Evolutionary conservation across 2,797 vertebrate species (phyloP).

Genomic region (Lagorchestes hirsutus): DNA sequence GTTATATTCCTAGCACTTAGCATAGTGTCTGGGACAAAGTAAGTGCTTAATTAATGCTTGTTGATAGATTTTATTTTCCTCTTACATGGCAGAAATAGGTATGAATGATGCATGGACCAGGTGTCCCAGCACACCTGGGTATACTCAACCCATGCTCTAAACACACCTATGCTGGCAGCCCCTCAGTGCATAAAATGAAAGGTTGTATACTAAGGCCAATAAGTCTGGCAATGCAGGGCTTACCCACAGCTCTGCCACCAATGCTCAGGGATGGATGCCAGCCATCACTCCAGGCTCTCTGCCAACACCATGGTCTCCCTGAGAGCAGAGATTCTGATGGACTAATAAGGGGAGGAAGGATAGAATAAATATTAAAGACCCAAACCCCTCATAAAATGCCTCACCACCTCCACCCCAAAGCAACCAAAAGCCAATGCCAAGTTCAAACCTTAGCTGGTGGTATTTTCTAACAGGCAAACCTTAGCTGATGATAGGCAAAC

Average conservation of each 20-base stretch:
- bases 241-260: not conserved
- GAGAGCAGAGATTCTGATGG: not conserved
- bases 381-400: no score
- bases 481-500: not conserved
- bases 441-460: not conserved
- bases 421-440: not conserved
- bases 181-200: not conserved
- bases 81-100: not conserved
- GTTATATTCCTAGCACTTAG: not conserved
- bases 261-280: not conserved
- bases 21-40: not conserved
- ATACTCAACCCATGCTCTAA: not conserved
- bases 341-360: not conserved
- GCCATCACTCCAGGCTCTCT: not conserved
- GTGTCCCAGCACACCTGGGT: not conserved
- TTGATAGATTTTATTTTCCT: not conserved
- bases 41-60: not conserved
- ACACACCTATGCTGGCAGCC: not conserved
- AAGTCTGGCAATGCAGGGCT: not conserved
- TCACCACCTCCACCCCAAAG: not conserved
- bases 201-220: not conserved
- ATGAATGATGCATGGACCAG: not conserved
- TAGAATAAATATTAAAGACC: not conserved
- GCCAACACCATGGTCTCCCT: not conserved
- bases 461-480: not conserved